Base-by-base conservation (phyloP, 2,113 vertebrate genomes). In the Toxotes chatareus region DNA sequence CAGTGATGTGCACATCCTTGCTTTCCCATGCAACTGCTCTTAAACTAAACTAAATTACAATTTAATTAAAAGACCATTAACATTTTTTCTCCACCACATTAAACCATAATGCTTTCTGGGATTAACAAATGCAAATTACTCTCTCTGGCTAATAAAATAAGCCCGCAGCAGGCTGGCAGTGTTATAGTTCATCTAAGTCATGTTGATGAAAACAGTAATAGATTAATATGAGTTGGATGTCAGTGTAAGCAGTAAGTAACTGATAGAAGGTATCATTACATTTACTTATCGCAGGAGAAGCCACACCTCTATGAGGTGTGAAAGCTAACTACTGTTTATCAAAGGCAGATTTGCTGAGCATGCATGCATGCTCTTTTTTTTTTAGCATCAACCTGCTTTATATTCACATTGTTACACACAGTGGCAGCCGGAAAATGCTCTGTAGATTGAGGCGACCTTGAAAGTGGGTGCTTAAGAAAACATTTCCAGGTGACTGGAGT, bases 51-150 rank as follows among this genome's bases (percentile, higher is more conserved):
- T 53, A 56, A 17, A 56, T 68, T 40, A 21, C 14, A 1, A 40
- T 67, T 59, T 38, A 71, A 63, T 34, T 74, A 66, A 16, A 69
- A 34, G 46, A 76, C 47, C n/a, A 62, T 36, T n/a, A 16, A 27
- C 10, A 76, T 71, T 79, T 64, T 14, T 60, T 40, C 51, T 36
- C 9, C 7, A 65, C 57, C 44, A 79, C 19, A 72, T 44, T 69
- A 71, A 38, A 73, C 23, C 32, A 34, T 36, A 59, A 44, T 62
- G n/a, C 49, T 62, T 70, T 56, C 60, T 66, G 31, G 38, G 5
- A 23, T 46, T 40, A 55, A 67, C 40, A 60, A 60, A 56, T 44
- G 56, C 11, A 68, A 72, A 44, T 53, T 17, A 16, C 10, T 70
- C 21, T 36, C 7, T 40, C 27, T 9, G 13, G 4, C 13, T 21